A percentile compares a stretch with the other conserved stretches of the same genome.
Conservation (phyloP, 2,113 vertebrate genomes). For the Bos taurus region ARS-UCD2.0 NC_037332.1:96438001-96438500, state of each 20-base stretch:
- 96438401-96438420: not conserved
- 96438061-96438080: not conserved
- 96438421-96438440: not conserved
- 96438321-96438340: not conserved
- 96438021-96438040: not conserved
- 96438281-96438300: not conserved
- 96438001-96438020: not conserved
- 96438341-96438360: not conserved
- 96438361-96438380: not conserved
- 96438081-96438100: not conserved
- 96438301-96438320: not conserved
- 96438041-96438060: not conserved
- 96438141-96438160: not conserved
- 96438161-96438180: not conserved
- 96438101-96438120: not conserved
- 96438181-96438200: not conserved
- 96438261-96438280: not conserved
- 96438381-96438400: not conserved
- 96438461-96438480: not conserved
- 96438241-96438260: not conserved
- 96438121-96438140: not conserved
- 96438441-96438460: not conserved
- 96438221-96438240: not conserved
- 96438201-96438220: not conserved
- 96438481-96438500: not conserved